Evolutionary conservation across 2,797 vertebrate species (phyloP), one percentile per base, ranked within the genome.

Genomic region (Sciurus vulgaris): DNA sequence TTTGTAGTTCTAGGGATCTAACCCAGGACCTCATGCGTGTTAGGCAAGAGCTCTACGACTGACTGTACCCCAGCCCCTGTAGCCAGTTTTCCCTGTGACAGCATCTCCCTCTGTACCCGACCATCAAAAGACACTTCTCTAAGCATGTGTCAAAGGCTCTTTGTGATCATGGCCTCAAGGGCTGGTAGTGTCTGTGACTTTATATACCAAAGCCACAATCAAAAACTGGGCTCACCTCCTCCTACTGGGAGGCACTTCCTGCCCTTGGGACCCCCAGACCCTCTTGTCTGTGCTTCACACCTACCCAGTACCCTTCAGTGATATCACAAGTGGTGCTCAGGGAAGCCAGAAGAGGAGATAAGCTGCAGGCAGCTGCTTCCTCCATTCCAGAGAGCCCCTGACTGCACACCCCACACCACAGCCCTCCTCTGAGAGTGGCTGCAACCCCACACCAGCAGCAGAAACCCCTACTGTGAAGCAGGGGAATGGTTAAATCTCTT

Each of bases 331-430:
- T 41, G 38, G 51, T 44, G 47, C 85, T 67, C 0, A 73, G 63
- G 44, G 49, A 70, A 44, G 59, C 8, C 1, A 38, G 67, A 33
- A 54, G 47, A 30, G 22, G 7, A 91, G 81, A 33, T 73, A 65
- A 86, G 67, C 44, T 38, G 12, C n/a, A 84, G 70, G 81, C 89
- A 72, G 59, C 33, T 35, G 74, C 87, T 76, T 38, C 65, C 47
- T 49, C 44, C 7, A 2, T 54, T 35, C 47, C 18, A 41, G 49
- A 49, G n/a, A 91, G 47, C 65, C 35, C 67, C 20, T 17, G 4
- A 5, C 76, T 77, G 20, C 49, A 35, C 24, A 3, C 35, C n/a
- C 12, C 0, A 22, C 1, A 24, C 33, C 51, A 26, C 17, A 69
- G 70, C 70, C 8, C 41, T 51, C 26, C 30, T 33, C 17, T 15